phyloP scores from a whole-genome alignment of 2,797 vertebrate genomes.

The Ambastaia sidthimunki region DNA sequence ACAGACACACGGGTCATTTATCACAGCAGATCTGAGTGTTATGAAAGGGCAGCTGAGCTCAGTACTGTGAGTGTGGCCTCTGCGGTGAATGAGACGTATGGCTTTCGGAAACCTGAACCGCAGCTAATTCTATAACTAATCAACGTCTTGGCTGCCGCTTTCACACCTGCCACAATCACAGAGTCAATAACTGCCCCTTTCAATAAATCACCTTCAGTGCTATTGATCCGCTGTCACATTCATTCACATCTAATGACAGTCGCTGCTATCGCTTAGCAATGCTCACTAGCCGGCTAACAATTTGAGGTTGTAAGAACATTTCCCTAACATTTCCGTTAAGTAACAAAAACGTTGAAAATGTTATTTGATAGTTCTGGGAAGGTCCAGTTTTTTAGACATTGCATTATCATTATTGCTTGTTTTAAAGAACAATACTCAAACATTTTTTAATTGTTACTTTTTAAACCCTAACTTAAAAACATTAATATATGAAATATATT shows the following conservation, averaged over 20 bases:
- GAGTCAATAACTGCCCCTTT: slow-evolving; percentile 23
- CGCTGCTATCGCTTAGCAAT: not conserved
- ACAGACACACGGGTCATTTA: not conserved
- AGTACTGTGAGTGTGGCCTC: slow-evolving; percentile 11
- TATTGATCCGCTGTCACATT: slow-evolving; percentile 29
- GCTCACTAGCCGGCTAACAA: no score
- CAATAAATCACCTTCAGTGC: slow-evolving; percentile 21
- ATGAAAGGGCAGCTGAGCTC: not conserved
- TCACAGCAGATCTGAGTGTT: not conserved
- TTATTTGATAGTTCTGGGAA: no score
- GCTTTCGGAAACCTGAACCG: slow-evolving; percentile 21
- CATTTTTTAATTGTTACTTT: no score
- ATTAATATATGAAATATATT: no score
- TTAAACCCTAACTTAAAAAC: no score
- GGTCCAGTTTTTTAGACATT: no score
- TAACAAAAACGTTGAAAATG: no score
- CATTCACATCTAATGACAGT: slow-evolving; percentile 17
- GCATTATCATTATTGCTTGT: no score
- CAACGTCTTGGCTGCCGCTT: slow-evolving; percentile 22
- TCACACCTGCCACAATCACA: slow-evolving; percentile 13
- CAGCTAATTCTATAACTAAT: slow-evolving; percentile 48
- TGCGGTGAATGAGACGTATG: slow-evolving; percentile 9
- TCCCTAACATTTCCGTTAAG: no score
- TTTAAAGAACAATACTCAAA: no score
- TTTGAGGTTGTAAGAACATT: no score